Conservation (phyloP, 2,888 invertebrate genomes). For the Caenorhabditis sp. region DNA sequence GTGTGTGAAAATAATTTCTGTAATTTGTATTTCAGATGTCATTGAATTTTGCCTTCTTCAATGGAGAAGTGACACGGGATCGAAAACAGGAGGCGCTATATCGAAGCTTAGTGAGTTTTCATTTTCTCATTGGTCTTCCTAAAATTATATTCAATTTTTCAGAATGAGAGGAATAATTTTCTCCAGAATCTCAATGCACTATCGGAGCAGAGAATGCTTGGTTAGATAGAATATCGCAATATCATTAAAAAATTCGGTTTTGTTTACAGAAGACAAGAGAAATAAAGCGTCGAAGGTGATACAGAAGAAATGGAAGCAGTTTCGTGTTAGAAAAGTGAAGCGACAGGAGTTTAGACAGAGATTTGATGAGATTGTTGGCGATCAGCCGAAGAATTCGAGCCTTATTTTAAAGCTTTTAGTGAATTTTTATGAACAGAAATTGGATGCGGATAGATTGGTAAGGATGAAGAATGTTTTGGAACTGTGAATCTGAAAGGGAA, state of each 20-base stretch:
- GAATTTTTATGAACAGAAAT: conserved; percentile 24
- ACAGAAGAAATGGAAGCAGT: conserved; percentile 22
- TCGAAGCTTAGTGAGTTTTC: conserved; percentile 37
- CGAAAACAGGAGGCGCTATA: conserved; percentile 52
- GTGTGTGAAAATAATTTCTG: no score
- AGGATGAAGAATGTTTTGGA: conserved; percentile 3
- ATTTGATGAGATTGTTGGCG: conserved; percentile 14
- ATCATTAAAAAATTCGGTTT: no score
- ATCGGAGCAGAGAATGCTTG: neutral
- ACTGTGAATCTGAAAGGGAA: neutral
- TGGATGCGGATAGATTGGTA: conserved; percentile 29
- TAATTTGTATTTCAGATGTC: conserved; percentile 36
- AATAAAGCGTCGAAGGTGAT: conserved; percentile 12
- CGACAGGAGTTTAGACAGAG: conserved; percentile 4
- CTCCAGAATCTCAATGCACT: conserved; percentile 14
- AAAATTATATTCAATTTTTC: no score
- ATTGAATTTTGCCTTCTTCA: conserved; percentile 39
- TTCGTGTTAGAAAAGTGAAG: neutral
- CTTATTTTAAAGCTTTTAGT: conserved; percentile 14
- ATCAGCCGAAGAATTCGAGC: neutral
- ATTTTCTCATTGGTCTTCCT: no score
- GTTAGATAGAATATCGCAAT: no score
- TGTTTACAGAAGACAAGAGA: conserved; percentile 16
- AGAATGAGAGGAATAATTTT: conserved; percentile 45
- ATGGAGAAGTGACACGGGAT: conserved; percentile 39